These are phyloP conservation scores for Pipra filicauda DNA, from an alignment of 2,113 vertebrate species.

Conservation along the genomic window DNA sequence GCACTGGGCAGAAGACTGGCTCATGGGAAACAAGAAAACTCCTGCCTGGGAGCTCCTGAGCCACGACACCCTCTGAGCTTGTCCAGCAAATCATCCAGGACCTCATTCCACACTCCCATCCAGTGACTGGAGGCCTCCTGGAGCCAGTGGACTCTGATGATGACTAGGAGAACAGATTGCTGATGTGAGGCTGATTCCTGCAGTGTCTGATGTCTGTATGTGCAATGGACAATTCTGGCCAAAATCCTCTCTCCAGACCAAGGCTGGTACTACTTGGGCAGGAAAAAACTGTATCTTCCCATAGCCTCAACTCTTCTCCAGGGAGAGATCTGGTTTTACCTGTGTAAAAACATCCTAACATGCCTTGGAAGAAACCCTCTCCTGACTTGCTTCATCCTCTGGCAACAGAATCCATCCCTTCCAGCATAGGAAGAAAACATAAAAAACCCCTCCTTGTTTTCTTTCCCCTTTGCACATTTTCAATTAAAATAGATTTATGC, in stretches of 20 bases:
- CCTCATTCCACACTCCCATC: background rate
- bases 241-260: background rate
- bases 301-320: background rate
- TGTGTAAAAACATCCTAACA: background rate
- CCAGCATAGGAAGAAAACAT: background rate
- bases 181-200: background rate
- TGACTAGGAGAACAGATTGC: background rate
- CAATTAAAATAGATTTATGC: slow-evolving; percentile 60
- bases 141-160: background rate
- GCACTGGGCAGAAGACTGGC: background rate
- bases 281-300: background rate
- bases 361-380: background rate
- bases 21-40: background rate
- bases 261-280: background rate
- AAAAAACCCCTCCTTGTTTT: background rate
- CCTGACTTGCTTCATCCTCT: background rate
- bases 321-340: background rate
- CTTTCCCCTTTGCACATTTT: slow-evolving; percentile 25
- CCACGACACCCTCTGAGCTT: background rate
- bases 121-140: background rate
- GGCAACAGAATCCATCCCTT: background rate
- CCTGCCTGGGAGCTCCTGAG: background rate
- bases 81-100: background rate
- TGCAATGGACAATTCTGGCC: background rate
- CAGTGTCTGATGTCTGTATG: background rate